Base-by-base conservation (phyloP, 2,888 invertebrate species). In the Drosophila merina region DNA sequence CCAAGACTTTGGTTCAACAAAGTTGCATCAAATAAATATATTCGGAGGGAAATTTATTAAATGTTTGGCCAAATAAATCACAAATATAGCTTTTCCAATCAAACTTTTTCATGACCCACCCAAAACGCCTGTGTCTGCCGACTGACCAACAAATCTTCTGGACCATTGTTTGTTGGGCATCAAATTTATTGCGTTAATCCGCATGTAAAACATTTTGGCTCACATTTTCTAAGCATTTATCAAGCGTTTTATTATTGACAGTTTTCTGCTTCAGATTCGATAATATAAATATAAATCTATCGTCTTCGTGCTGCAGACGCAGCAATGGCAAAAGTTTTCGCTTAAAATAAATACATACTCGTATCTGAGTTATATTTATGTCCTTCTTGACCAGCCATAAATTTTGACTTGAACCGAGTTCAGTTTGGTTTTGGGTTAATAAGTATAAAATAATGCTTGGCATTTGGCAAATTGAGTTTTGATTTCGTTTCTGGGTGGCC, bases 221-320 rank as follows among this genome's bases (percentile, higher is more conserved):
- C 70, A 72, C 57, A 82, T 78, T 81, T 66, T 75, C 85, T 64
- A 81, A 86, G 77, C 82, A 88, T 84, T 84, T 84, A 84, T 84
- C 88, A 86, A 84, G 62, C 87, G 79, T 82, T 87, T 86, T 86
- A 82, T 86, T 88, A 84, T 84, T 84, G 88, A 86, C 85, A 84
- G 76, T 72, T 85, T 36, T 64, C 42, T 45, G 78, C 63, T 64
- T 42, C 28, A 8, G 33, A 12, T 36, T 25, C 30, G 52, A 31
- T 54, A 63, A 30, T 76, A 77, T 63, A 72, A 40, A 63, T 69
- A 71, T 69, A 66, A 59, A 52, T 58, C 47, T 55, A 31, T 67
- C 33, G 5, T 30, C n/a, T 42, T 33, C 28, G 31, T 36, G 44
- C 54, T 57, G 26, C n/a, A n/a, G n/a, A n/a, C 42, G 26, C 74